These are phyloP conservation scores for Albula goreensis DNA, from an alignment of 2,113 vertebrate genomes.

Conservation along the genomic window DNA sequence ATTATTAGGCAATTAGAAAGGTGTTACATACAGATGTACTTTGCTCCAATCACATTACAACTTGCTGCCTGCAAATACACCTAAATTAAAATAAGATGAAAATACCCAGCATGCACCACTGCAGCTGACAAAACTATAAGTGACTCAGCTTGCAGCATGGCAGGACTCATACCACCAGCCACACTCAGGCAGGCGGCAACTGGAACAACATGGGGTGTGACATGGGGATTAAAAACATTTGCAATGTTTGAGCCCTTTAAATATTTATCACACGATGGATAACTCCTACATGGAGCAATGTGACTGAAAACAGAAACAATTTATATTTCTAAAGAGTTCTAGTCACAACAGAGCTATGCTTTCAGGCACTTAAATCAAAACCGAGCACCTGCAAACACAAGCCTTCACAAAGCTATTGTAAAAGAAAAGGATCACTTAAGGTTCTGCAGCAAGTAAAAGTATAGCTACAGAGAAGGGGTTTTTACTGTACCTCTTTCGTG, in stretches of 20 bases:
- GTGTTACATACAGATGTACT: too few relatives aligned
- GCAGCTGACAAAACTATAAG: background rate
- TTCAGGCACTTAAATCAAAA: constrained; percentile 45
- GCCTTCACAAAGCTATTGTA: background rate
- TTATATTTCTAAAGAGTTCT: constrained; percentile 55
- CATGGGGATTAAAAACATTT: constrained; percentile 44
- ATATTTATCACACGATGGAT: constrained; percentile 59
- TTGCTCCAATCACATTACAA: too few relatives aligned
- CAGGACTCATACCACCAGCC: background rate
- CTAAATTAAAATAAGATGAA: background rate
- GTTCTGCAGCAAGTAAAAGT: background rate
- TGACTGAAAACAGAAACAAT: constrained; percentile 62
- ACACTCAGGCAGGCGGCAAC: constrained; percentile 21
- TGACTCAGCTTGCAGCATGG: background rate
- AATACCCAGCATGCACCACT: background rate
- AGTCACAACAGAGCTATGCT: constrained; percentile 43
- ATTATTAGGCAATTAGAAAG: too few relatives aligned
- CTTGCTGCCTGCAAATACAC: background rate
- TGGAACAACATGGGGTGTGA: constrained; percentile 26
- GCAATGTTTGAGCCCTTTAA: constrained; percentile 47
- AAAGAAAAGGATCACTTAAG: background rate
- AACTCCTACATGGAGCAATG: constrained; percentile 60
- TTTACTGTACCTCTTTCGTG: background rate
- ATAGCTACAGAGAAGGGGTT: background rate
- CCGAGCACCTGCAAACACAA: constrained; percentile 26